Percentiles rank a stretch among this genome's conserved stretches.
These are phyloP conservation scores for Amazonetta brasiliensis DNA, from an alignment of 2,797 vertebrate species.

Conservation along the genomic window DNA sequence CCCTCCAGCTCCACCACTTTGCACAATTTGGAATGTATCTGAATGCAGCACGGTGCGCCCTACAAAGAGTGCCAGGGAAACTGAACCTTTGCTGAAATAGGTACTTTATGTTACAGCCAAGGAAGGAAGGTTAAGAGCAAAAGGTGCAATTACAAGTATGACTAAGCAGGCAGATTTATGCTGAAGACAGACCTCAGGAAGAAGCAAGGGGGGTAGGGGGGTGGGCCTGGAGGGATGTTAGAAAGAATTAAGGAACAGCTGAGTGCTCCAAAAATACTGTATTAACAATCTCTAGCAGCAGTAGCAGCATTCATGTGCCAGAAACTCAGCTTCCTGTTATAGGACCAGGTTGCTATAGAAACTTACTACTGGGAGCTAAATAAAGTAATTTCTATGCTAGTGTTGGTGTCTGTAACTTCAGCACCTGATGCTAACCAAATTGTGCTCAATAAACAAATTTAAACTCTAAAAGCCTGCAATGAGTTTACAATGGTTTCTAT, in stretches of 20 bases:
- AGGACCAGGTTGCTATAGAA: conserved; percentile 84
- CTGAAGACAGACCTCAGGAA: conserved; percentile 15
- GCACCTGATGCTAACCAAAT: conserved; percentile 82
- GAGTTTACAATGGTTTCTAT: conserved; percentile 75
- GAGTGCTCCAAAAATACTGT: conserved; percentile 49
- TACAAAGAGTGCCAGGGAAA: conserved; percentile 24
- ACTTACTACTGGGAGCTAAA: conserved; percentile 84
- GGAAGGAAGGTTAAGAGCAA: conserved; percentile 6
- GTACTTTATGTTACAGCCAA: neutral
- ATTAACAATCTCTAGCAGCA: conserved; percentile 64
- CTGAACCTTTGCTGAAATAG: conserved; percentile 12
- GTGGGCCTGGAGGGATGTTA: neutral
- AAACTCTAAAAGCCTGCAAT: conserved; percentile 78
- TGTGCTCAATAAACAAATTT: conserved; percentile 83
- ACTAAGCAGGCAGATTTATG: conserved; percentile 62
- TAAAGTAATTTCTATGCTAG: conserved; percentile 85
- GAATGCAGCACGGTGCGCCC: neutral
- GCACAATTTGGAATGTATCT: neutral
- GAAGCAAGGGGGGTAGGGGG: neutral
- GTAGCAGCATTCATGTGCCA: conserved; percentile 50
- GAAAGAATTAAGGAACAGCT: conserved; percentile 45
- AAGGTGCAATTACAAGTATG: conserved; percentile 56
- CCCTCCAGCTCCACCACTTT: conserved; percentile 6
- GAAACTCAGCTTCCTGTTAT: conserved; percentile 75
- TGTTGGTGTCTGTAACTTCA: conserved; percentile 80